Evolutionary conservation across 1,140 invertebrate genomes (phyloP), one percentile per base, ranked within the genome.

Genomic region (Trigoniulus corallinus): DNA sequence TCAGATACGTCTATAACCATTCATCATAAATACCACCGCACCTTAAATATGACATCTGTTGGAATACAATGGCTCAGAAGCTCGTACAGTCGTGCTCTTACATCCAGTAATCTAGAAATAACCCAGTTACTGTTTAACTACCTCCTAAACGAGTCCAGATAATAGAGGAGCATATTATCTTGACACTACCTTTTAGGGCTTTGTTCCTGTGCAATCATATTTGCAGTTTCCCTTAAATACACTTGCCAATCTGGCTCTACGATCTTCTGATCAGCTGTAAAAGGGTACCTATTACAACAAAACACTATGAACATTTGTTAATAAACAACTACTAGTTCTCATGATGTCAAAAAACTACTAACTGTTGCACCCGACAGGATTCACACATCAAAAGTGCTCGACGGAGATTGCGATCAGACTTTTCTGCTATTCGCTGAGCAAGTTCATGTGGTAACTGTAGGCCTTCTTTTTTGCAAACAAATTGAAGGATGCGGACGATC

Each of bases 51-150:
- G 20, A 94, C 70, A 64, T 94, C 86, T 1, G 84, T 74, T 0
- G 95, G 94, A 58, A 98, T 93, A 13, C 87, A 87, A 67, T 97
- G 93, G 15, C 81, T 83, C 1, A 98, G 70, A 13, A 99, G 67
- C 62, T 98, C 93, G 70, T 97, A 98, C 1, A 98, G 70, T 58
- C 88, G 76, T 37, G 78, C 80, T 40, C 95, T 72, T 1, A 96
- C 80, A 64, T 89, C 82, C 27, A 86, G 68, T 44, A 98, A 64
- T 62, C 69, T 71, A 50, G 15, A 53, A 57, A 46, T 51, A 53
- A 27, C 15, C 15, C 29, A 34, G 29, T 7, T 15, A 7, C 7
- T 34, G 29, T 7, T 34, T 15, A 34, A 44, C 12, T 39, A 39
- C 18, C 37, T 39, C 18, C 37, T 18, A 39, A 39, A 18, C 37